Base-by-base conservation (phyloP, 2,113 vertebrate species). In the Mesitornis unicolor region DNA sequence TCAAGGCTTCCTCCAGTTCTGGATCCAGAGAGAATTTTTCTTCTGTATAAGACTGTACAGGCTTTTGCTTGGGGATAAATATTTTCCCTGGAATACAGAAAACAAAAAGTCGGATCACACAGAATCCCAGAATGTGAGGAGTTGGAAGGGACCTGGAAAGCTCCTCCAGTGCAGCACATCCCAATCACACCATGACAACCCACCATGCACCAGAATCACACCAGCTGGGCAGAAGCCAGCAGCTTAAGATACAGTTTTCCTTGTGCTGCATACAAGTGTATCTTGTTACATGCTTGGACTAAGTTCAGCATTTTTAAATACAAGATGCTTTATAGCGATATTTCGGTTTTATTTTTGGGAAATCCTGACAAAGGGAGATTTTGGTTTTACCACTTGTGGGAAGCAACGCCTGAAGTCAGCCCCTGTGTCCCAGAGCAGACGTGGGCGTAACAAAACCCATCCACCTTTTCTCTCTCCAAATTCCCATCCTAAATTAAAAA, bases 1-100 rank as follows among this genome's bases (percentile, higher is more conserved):
- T 99, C 95, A 99, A 98, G 57, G 99, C 99, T 97, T 99, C 99
- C 97, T 99, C 99, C 94, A 99, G 96, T 83, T 99, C 99, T 40
- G 99, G 99, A 97, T 99, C 99, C 9, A 99, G 99, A 89, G 98
- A 98, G 13, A 99, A 98, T 85, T 98, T 99, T 84, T 99, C 99
- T 94, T 99, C 99, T 54, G 98, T 74, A 3, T 91, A 97, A 26
- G 97, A 92, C 82, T 99, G 98, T 8, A 99, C 91, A 74, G 99
- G 98, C 71, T 98, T 99, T 94, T 99, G 98, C 95, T 99, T 99
- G 8, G 99, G 99, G 65, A 99, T 97, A 93, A 99, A 99, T 87
- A 95, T 97, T 98, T 99, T 99, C 87, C 99, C 99, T 99, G 60
- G 33, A 82, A 22, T 50, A 93, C 96, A 96, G 18, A 84, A 96